phyloP scores from a whole-genome alignment of 1,140 invertebrate species.

The Drosophila kikkawai region DNA sequence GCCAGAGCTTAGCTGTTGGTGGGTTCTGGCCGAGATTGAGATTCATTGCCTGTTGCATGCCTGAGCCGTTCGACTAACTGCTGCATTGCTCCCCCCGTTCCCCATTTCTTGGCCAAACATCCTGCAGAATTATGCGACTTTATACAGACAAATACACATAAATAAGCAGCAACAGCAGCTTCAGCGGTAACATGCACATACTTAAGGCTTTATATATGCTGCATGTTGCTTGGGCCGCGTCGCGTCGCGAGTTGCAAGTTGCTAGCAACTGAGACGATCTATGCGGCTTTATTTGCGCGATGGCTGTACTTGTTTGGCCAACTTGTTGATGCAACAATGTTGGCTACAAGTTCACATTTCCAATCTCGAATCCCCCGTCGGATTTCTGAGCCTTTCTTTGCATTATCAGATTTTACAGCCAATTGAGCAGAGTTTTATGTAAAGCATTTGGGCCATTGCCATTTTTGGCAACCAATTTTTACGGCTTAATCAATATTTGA shows the following conservation, averaged over 20 bases:
- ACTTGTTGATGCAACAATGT: constrained; percentile 74
- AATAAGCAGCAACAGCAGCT: constrained; percentile 8
- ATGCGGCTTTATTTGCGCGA: constrained; percentile 54
- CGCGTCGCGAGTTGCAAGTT: constrained; percentile 40
- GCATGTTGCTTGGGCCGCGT: constrained; percentile 35
- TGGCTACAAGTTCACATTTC: constrained; percentile 23
- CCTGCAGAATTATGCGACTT: constrained; percentile 52
- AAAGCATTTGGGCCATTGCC: constrained; percentile 18
- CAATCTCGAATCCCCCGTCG: not conserved
- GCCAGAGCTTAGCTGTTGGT: constrained; percentile 22
- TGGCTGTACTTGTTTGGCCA: constrained; percentile 63
- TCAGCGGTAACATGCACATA: constrained; percentile 11
- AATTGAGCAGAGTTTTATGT: constrained; percentile 63
- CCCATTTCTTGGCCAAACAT: constrained; percentile 6
- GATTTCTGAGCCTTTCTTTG: not conserved
- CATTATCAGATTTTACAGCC: constrained; percentile 34
- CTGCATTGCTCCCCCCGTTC: constrained; percentile 14
- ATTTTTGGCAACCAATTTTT: constrained; percentile 60
- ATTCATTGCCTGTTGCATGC: constrained; percentile 83
- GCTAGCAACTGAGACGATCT: constrained; percentile 48
- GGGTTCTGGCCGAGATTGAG: constrained; percentile 67
- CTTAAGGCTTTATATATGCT: constrained; percentile 12
- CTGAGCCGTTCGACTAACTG: constrained; percentile 73
- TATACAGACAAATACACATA: constrained; percentile 36
- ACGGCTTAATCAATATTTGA: constrained; percentile 80